Percentiles rank a stretch among this genome's conserved stretches.
Conservation (phyloP, 2,113 vertebrate genomes). For the Amazona guildingii region DNA sequence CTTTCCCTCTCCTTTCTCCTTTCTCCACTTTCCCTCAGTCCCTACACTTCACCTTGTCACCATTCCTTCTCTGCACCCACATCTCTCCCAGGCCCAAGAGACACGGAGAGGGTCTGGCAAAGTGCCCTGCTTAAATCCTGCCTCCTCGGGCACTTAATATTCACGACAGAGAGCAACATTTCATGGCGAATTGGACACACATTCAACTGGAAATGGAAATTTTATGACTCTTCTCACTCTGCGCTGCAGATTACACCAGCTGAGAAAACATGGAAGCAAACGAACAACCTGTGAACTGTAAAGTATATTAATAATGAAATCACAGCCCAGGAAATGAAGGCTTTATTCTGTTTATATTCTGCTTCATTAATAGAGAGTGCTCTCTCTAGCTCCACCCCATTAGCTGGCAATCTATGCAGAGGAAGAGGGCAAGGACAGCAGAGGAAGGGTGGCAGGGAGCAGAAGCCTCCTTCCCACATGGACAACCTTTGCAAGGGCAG, state of each 20-base stretch:
- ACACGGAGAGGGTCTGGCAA: neutral
- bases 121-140: constrained; percentile 60
- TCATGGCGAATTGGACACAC: constrained; percentile 82
- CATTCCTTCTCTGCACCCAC: neutral
- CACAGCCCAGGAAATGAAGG: constrained; percentile 81
- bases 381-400: constrained; percentile 77
- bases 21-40: neutral
- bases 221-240: constrained; percentile 82
- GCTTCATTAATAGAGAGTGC: constrained; percentile 80
- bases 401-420: constrained; percentile 67
- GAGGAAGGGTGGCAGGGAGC: neutral
- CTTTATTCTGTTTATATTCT: constrained; percentile 86
- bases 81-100: neutral
- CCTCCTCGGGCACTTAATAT: constrained; percentile 76
- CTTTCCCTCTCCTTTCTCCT: neutral
- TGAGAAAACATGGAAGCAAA: constrained; percentile 81
- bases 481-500: neutral
- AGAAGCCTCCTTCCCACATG: neutral
- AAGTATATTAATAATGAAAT: constrained; percentile 86
- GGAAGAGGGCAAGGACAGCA: neutral
- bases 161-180: constrained; percentile 83
- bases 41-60: neutral
- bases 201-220: constrained; percentile 84
- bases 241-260: constrained; percentile 77
- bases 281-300: constrained; percentile 84